Percentiles rank a stretch among this genome's conserved stretches.
phyloP scores from a whole-genome alignment of 2,113 vertebrate genomes.

The Oryzias celebensis region DNA sequence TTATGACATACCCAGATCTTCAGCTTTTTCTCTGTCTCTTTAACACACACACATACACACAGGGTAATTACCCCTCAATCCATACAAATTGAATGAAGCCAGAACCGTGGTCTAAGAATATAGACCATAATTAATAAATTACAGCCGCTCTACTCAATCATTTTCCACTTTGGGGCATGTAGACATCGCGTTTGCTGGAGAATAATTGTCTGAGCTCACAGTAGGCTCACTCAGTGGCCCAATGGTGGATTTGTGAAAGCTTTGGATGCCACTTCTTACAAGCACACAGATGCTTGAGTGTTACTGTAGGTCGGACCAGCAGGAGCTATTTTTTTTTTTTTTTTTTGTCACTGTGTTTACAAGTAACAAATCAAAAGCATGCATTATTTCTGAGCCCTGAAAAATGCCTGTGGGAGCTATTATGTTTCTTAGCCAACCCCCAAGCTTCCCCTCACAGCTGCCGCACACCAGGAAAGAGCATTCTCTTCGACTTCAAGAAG shows the following conservation, averaged over 20 bases:
- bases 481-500: slow-evolving; percentile 41
- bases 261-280: slow-evolving; percentile 51
- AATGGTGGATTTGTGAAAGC: slow-evolving; percentile 31
- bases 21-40: slow-evolving; percentile 13
- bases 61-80: slow-evolving; percentile 68
- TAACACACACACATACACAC: slow-evolving; percentile 41
- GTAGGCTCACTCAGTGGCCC: slow-evolving; percentile 48
- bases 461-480: slow-evolving; percentile 43
- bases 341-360: slow-evolving; percentile 66
- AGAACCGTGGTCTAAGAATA: slow-evolving; percentile 68
- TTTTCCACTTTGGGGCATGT: slow-evolving; percentile 67
- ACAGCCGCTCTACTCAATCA: slow-evolving; percentile 73
- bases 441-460: slow-evolving; percentile 63
- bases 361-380: slow-evolving; percentile 77
- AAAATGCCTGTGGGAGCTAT: slow-evolving; percentile 70
- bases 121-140: slow-evolving; percentile 79
- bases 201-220: slow-evolving; percentile 56
- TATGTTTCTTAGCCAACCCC: slow-evolving; percentile 46
- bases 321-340: slow-evolving; percentile 20
- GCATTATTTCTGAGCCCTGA: slow-evolving; percentile 71
- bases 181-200: slow-evolving; percentile 54
- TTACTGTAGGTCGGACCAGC: slow-evolving; percentile 43
- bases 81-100: slow-evolving; percentile 76
- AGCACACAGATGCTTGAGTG: slow-evolving; percentile 53
- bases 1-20: slow-evolving; percentile 47